These are phyloP conservation scores for Globodera rostochiensis DNA, from an alignment of 1,140 invertebrate genomes.

Conservation along the genomic window DNA sequence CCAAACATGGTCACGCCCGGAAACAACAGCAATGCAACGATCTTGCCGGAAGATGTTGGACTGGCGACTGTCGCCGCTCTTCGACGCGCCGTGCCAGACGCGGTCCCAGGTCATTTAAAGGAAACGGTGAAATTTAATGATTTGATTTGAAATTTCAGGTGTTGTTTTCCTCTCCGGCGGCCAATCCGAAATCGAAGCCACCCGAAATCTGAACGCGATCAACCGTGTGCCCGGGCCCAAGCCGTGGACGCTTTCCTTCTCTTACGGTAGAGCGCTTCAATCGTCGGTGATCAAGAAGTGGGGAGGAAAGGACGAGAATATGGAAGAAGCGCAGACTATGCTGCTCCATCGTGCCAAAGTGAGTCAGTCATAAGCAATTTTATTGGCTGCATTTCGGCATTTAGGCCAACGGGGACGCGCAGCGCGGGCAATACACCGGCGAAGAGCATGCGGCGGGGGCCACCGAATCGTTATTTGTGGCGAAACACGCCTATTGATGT, in stretches of 20 bases:
- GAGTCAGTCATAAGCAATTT: neutral
- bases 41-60: constrained; percentile 76
- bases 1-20: constrained; percentile 96
- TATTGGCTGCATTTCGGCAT: constrained; percentile 56
- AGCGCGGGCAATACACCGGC: constrained; percentile 77
- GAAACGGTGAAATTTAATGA: too few species aligned
- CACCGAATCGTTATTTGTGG: constrained; percentile 76
- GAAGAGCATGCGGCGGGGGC: constrained; percentile 79
- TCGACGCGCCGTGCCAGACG: constrained; percentile 83
- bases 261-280: constrained; percentile 84
- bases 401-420: constrained; percentile 77
- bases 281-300: constrained; percentile 86
- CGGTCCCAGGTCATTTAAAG: constrained; percentile 76
- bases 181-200: constrained; percentile 93
- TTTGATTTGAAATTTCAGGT: constrained; percentile 68
- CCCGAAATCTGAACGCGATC: constrained; percentile 90
- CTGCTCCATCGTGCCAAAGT: constrained; percentile 83
- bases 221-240: constrained; percentile 80
- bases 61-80: constrained; percentile 86
- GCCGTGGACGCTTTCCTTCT: constrained; percentile 94
- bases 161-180: constrained; percentile 93
- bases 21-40: constrained; percentile 72
- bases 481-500: constrained; percentile 64
- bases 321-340: constrained; percentile 81
- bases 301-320: constrained; percentile 85